Evolutionary conservation across 2,797 vertebrate species (phyloP).

Genomic region (Myotis daubentonii): DNA sequence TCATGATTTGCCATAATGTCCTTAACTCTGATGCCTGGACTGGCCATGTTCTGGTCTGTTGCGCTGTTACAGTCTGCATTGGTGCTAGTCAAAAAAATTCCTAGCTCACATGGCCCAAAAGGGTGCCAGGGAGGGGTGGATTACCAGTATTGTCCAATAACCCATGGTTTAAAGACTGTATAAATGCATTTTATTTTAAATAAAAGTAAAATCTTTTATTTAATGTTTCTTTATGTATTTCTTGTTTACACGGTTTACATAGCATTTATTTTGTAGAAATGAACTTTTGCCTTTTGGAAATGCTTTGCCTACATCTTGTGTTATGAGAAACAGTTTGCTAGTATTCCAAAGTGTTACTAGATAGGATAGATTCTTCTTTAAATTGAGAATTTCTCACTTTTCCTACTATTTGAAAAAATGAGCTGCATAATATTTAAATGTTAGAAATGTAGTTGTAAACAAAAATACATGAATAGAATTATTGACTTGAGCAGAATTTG

Average conservation of each 20-base stretch:
- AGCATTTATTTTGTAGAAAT: neutral
- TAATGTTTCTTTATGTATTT: conserved; percentile 76
- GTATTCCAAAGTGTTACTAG: neutral
- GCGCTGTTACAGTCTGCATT: conserved; percentile 59
- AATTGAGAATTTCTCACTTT: neutral
- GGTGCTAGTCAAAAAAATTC: conserved; percentile 74
- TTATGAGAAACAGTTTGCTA: neutral
- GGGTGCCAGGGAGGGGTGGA: conserved; percentile 63
- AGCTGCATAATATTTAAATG: neutral
- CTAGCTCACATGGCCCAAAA: conserved; percentile 25
- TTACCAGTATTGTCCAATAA: conserved; percentile 77
- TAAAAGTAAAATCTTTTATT: conserved; percentile 90
- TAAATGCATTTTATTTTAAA: conserved; percentile 91
- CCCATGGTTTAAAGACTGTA: conserved; percentile 84
- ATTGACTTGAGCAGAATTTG: neutral
- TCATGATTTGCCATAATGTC: conserved; percentile 73
- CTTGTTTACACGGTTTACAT: conserved; percentile 44
- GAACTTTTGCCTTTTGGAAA: neutral
- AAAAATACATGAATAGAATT: conserved; percentile 7
- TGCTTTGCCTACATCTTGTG: neutral
- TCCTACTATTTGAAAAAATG: neutral
- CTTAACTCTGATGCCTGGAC: conserved; percentile 65
- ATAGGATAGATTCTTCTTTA: neutral
- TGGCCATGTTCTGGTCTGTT: conserved; percentile 44
- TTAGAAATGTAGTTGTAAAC: conserved; percentile 1